Percentiles rank a stretch among this genome's conserved stretches.
Conservation (phyloP, 1,140 invertebrate genomes). For the Popillia japonica region DNA sequence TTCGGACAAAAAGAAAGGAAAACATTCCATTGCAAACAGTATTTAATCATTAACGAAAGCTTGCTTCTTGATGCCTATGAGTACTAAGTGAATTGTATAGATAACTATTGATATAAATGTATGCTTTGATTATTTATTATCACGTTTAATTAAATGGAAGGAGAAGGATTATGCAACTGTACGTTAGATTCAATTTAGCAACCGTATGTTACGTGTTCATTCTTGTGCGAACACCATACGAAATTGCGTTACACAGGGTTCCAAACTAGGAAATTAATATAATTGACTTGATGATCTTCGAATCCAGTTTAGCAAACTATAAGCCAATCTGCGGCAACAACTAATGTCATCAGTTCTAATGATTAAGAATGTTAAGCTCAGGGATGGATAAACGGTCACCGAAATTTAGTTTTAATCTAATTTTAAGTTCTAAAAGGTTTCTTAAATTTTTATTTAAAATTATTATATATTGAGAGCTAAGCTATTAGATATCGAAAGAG, state of each 20-base stretch:
- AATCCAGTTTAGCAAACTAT: slow-evolving; percentile 23
- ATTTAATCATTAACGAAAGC: too few relatives aligned
- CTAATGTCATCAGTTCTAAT: background rate
- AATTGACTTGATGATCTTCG: slow-evolving; percentile 37
- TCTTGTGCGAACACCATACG: background rate
- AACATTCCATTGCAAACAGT: too few relatives aligned
- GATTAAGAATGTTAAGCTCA: background rate
- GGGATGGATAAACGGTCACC: background rate
- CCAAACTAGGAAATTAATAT: slow-evolving; percentile 39
- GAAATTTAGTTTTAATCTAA: background rate
- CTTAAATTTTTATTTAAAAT: background rate
- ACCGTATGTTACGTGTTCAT: background rate
- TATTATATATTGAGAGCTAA: too few relatives aligned
- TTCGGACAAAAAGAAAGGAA: too few relatives aligned
- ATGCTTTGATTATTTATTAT: too few relatives aligned
- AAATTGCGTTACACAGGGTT: slow-evolving; percentile 7
- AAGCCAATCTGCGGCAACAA: background rate
- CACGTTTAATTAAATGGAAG: too few relatives aligned
- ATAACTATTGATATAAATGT: too few relatives aligned
- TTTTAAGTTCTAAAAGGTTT: background rate
- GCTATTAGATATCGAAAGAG: too few relatives aligned
- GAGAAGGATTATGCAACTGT: too few relatives aligned
- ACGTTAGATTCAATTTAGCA: background rate
- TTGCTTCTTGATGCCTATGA: too few relatives aligned
- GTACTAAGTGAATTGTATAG: too few relatives aligned